Base-by-base conservation (phyloP, 2,797 vertebrate genomes). In the Cyclura pinguis region DNA sequence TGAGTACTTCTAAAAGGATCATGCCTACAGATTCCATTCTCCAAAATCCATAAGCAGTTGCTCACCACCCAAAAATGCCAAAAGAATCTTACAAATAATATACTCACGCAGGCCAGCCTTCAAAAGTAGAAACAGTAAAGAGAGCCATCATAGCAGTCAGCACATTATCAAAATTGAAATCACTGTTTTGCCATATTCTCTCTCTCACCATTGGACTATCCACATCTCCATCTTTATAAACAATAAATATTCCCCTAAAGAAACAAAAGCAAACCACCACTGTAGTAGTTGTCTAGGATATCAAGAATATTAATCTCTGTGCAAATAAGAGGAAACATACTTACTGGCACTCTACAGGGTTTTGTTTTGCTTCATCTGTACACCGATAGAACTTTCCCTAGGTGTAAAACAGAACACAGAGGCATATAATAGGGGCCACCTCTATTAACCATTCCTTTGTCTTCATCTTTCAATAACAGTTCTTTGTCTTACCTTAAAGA, bases 141-240 rank as follows among this genome's bases (percentile, higher is more conserved):
- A 99, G 98, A 1, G 99, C 99, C 99, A 99, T 99, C 99, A 99
- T 99, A 87, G 99, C 99, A 93, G 98, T 99, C 38, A 99, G 98
- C 88, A 99, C 99, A 0, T 99, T 99, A 95, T 99, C 99, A 52
- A 99, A 99, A 97, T 99, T 99, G 96, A 99, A 99, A 83, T 99
- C 99, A 47, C 99, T 99, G 74, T 99, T 99, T 95, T 98, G 98
- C 99, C 99, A 99, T 81, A 98, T 81, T 20, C 99, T 97, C 94
- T 98, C 99, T 88, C 98, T 98, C 90, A 99, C 98, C 95, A 98
- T 96, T 0, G 99, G 99, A 93, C 97, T 98, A 69, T 99, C 99
- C 10, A 99, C 98, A 57, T 99, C 99, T 73, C 99, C 99, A 0
- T 99, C 99, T 96, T 99, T 99, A 92, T 99, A 99, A 87, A 99